Evolutionary conservation across 2,888 invertebrate genomes (phyloP).

Genomic region (Pherbina coryleti): DNA sequence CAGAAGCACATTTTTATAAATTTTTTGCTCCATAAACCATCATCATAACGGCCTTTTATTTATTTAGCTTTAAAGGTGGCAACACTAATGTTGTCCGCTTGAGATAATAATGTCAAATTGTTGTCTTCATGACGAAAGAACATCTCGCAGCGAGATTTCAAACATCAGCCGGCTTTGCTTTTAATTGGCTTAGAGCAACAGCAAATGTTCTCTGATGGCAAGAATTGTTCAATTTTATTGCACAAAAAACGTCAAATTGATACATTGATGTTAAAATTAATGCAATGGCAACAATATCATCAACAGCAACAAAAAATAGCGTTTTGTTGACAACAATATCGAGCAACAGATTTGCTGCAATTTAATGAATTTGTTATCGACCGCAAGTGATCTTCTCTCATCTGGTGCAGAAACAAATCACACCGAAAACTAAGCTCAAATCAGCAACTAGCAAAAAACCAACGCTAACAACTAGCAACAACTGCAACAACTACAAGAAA

Average conservation of each 20-base stretch:
- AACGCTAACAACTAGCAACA: background rate
- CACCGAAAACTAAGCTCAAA: constrained; percentile 6
- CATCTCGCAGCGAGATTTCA: background rate
- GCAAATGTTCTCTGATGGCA: no score
- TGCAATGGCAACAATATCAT: background rate
- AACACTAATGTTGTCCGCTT: no score
- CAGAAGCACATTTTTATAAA: no score
- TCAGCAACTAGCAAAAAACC: constrained; percentile 19
- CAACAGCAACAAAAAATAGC: background rate
- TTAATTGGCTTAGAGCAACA: background rate
- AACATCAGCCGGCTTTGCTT: background rate
- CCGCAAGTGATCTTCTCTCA: constrained; percentile 23
- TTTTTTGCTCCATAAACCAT: no score
- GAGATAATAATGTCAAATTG: no score
- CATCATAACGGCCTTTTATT: no score
- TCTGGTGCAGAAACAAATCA: constrained; percentile 27
- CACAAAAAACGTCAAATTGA: background rate
- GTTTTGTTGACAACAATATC: background rate
- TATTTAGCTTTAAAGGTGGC: no score
- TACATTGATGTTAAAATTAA: background rate
- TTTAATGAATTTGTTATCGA: constrained; percentile 29
- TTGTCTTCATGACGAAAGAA: no score
- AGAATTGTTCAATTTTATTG: background rate
- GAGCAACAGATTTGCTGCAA: constrained; percentile 36
- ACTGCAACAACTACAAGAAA: background rate